Evolutionary conservation across 92 coral and sea anemone species (phyloP).

Genomic region (Palythoa caribaeorum): DNA sequence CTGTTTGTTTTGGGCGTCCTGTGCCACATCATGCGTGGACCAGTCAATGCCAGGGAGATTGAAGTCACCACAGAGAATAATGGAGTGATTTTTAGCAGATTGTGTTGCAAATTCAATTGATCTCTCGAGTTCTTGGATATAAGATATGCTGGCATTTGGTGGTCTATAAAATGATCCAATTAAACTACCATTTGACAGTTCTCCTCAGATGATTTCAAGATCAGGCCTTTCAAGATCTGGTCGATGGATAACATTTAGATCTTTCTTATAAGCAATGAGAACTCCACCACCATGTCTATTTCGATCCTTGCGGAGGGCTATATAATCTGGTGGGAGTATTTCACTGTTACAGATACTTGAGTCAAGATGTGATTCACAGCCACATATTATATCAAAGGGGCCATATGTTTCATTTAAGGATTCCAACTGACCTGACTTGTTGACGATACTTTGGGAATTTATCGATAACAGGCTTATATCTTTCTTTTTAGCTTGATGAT

Average conservation of each 20-base stretch:
- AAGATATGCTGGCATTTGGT: neutral
- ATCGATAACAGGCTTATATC: too few relatives aligned
- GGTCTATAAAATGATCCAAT: neutral
- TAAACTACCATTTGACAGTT: neutral
- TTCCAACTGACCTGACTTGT: neutral
- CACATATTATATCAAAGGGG: slow-evolving; percentile 7
- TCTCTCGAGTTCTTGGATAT: neutral
- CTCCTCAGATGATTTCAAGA: slow-evolving; percentile 3
- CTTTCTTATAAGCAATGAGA: neutral
- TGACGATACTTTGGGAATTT: slow-evolving; percentile 4
- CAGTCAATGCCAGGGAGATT: slow-evolving; percentile 9
- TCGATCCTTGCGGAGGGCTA: neutral
- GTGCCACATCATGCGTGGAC: neutral
- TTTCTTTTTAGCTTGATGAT: too few relatives aligned
- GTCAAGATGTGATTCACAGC: slow-evolving; percentile 8
- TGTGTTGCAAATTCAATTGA: neutral
- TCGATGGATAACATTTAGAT: neutral
- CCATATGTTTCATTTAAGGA: neutral
- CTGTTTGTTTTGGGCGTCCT: neutral
- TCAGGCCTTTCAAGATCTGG: neutral
- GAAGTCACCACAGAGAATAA: neutral
- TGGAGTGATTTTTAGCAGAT: neutral
- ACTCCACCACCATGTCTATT: slow-evolving; percentile 4
- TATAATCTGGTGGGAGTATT: slow-evolving; percentile 3
- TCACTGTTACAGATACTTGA: slow-evolving; percentile 3